Base-by-base conservation (phyloP, 2,113 vertebrate genomes). In the Phrynocephalus versicolor region DNA sequence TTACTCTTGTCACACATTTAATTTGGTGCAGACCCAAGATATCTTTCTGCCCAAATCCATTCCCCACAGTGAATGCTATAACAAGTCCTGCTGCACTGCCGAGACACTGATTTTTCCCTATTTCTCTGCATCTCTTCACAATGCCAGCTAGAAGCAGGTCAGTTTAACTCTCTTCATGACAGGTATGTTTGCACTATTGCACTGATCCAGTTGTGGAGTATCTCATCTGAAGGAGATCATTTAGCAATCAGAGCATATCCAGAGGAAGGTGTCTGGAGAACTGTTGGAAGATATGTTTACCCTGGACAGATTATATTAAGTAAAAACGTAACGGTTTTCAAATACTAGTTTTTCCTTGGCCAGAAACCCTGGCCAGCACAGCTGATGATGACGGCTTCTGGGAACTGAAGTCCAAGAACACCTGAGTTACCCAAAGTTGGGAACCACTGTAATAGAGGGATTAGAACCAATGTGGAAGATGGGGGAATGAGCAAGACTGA, bases 1-100 rank as follows among this genome's bases (percentile, higher is more conserved):
- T 62, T 60, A 72, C 9, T 23, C 87, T 74, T 51, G n/a, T 62
- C 16, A 75, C 90, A 33, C 88, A 91, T 79, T 92, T 70, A 60
- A 2, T 41, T 35, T 14, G 37, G 13, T 27, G 19, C 23, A 45
- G 57, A 82, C 45, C n/a, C 14, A 37, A 71, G 23, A 37, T 3
- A 71, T 35, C 18, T 72, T 57, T 35, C 18, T 55, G 33, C 19
- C 12, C 37, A 13, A 79, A 62, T 15, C 14, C 41, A 51, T 14
- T 27, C 25, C 1, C 1, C 19, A 75, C 10, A 39, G 72, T 39
- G 39, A 79, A 25, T 35, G 37, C 13, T 4, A 2, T 60, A 37
- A n/a, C 25, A 58, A 62, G 74, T 3, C 33, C 37, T 72, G 70
- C 8, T 19, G 70, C 18, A 6, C 33, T 12, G 4, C 14, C 62